A percentile compares a stretch with the other conserved stretches of the same genome.
Evolutionary conservation across 2,797 vertebrate genomes (phyloP).

Genomic region (Melanitta fusca): DNA sequence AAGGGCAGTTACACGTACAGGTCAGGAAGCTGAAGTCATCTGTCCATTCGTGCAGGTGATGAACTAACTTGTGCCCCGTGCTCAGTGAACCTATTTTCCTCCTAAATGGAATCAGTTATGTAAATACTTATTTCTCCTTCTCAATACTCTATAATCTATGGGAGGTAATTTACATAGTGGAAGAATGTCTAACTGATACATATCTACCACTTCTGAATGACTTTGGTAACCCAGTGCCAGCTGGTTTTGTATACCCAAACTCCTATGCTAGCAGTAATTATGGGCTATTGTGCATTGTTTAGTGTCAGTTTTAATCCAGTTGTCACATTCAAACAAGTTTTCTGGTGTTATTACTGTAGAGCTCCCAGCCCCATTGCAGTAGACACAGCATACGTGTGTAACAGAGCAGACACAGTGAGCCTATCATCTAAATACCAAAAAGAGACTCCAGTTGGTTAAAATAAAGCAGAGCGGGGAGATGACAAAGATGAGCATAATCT

Average conservation of each 20-base stretch:
- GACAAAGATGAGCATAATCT: not conserved
- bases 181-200: not conserved
- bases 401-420: not conserved
- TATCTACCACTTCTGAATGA: not conserved
- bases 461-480: not conserved
- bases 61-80: not conserved
- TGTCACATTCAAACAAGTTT: not conserved
- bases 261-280: not conserved
- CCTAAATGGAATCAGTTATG: not conserved
- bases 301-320: not conserved
- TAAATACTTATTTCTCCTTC: not conserved
- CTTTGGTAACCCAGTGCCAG: not conserved
- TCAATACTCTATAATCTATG: not conserved
- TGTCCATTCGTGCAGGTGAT: not conserved
- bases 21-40: not conserved
- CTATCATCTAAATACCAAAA: not conserved
- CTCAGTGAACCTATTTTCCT: not conserved
- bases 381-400: not conserved
- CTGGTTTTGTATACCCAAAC: not conserved
- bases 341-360: not conserved
- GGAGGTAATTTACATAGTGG: not conserved
- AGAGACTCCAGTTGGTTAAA: not conserved
- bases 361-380: not conserved
- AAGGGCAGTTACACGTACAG: not conserved
- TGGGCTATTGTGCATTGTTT: not conserved